Evolutionary conservation across 2,888 invertebrate genomes (phyloP), one percentile per base, ranked within the genome.

Genomic region (Melanotus villosus): DNA sequence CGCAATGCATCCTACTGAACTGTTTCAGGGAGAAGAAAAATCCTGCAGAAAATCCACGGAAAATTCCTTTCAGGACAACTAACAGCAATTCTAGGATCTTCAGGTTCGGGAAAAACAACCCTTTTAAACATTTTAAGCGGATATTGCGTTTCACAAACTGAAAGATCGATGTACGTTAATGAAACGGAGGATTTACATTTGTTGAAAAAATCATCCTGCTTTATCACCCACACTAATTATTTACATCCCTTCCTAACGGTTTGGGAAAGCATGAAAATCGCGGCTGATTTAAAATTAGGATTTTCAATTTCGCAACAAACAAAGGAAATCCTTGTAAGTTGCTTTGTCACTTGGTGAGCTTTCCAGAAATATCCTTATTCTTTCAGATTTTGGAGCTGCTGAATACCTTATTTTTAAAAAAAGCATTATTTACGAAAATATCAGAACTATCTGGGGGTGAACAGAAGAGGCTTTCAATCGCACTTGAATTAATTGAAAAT

Each of bases 401-500:
- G 16, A 89, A 92, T 21, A 93, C 94, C 52, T 86, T 98, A 45
- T 93, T 96, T 3, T 86, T 98, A 41, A 90, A 90, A 73, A 93
- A 94, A 73, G 91, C 94, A 76, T 89, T 91, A 81, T 88, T 92
- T 76, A 97, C 97, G 0, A 86, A 92, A 75, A 91, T 95, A 0
- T 88, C 88, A 9, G 91, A 91, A 79, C 87, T 98, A 54, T 97
- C 97, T 0, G 98, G 98, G 6, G 98, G 98, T 0, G 98, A 98
- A 85, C 92, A 91, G 80, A 98, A 98, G 84, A 89, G 98, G 77
- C 89, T 98, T 16, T 97, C 97, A 19, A 98, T 98, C 64, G 98
- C 98, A 2, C 86, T 97, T 79, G 98, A 98, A 84, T 89, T 98
- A 72, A 94, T 98, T 75, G 97, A 95, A 85, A 98, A 98, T 84